Evolutionary conservation across 2,113 vertebrate species (phyloP).

Genomic region (Myanophis thanlyinensis): DNA sequence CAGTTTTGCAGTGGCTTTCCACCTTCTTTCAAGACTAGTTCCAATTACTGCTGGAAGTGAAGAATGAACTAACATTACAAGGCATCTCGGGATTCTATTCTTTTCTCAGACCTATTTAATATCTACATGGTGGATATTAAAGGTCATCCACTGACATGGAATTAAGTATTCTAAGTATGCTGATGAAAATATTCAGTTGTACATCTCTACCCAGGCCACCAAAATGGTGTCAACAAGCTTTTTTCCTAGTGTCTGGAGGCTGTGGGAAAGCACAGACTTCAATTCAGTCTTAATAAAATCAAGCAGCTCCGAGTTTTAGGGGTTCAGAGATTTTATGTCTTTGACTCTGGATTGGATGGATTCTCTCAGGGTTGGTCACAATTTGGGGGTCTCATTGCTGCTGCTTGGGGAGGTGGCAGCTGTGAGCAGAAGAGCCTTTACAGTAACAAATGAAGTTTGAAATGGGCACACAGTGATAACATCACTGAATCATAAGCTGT

Average conservation of each 20-base stretch:
- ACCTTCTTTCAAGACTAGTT: neutral
- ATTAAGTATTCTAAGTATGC: neutral
- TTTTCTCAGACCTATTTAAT: neutral
- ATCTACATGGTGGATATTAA: neutral
- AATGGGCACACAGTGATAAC: neutral
- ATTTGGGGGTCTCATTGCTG: neutral
- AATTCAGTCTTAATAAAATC: neutral
- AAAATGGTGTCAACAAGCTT: neutral
- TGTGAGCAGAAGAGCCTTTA: neutral
- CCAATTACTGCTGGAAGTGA: neutral
- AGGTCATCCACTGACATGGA: neutral
- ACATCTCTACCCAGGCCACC: neutral
- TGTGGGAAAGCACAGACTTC: neutral
- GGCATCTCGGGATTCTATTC: neutral
- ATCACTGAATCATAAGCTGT: neutral
- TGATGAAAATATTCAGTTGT: neutral
- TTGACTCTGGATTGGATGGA: neutral
- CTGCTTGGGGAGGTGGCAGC: neutral
- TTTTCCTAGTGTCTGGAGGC: neutral
- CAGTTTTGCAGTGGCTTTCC: neutral
- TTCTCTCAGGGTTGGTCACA: neutral
- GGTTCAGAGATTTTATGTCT: neutral
- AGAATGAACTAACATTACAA: neutral
- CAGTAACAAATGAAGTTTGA: neutral
- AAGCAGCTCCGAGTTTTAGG: neutral